phyloP scores from a whole-genome alignment of 2,113 vertebrate genomes.

The Archilochus colubris region DNA sequence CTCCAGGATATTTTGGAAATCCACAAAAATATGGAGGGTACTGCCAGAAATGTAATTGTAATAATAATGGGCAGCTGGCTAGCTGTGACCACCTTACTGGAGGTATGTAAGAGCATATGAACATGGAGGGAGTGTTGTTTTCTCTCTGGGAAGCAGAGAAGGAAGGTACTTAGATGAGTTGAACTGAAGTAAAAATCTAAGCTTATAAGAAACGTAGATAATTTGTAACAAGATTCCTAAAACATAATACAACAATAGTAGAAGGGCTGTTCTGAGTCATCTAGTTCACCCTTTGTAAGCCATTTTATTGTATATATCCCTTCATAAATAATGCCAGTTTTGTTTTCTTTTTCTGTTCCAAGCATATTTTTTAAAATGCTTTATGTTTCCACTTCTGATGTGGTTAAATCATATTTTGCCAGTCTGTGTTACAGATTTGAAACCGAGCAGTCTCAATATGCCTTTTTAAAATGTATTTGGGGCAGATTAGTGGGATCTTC shows the following conservation, averaged over 20 bases:
- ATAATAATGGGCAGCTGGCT: slow-evolving; percentile 79
- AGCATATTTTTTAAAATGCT: neutral
- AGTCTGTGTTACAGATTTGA: neutral
- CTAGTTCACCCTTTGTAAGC: neutral
- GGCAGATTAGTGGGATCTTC: neutral
- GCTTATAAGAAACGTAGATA: neutral
- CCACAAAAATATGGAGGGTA: slow-evolving; percentile 82
- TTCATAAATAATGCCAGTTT: neutral
- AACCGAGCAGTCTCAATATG: neutral
- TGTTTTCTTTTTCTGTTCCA: neutral
- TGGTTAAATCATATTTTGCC: neutral
- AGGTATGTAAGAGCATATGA: slow-evolving; percentile 72
- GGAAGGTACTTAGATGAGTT: neutral
- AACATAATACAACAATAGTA: neutral
- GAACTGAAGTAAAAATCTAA: neutral
- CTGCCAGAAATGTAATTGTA: slow-evolving; percentile 86
- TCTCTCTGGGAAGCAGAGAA: neutral
- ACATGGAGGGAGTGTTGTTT: neutral
- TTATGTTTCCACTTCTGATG: neutral
- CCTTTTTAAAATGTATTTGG: slow-evolving; percentile 15
- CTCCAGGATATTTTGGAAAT: slow-evolving; percentile 90
- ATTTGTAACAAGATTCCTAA: neutral
- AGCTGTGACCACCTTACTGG: slow-evolving; percentile 87
- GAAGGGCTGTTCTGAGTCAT: neutral
- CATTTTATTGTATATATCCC: neutral